Evolutionary conservation across 2,113 vertebrate species (phyloP).

Genomic region (zebrafish (Danio rerio)): GRCz12tu NC_133195.1:51450001-51450500

Average conservation of each 20-base stretch:
- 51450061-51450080: not conserved
- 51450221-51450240: not conserved
- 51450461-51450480: too few relatives aligned
- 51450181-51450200: too few relatives aligned
- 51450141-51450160: not conserved
- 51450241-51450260: not conserved
- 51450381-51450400: too few relatives aligned
- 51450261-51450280: not conserved
- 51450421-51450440: too few relatives aligned
- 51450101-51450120: conserved; percentile 6
- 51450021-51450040: not conserved
- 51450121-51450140: not conserved
- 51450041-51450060: not conserved
- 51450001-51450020: conserved; percentile 22
- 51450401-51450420: too few relatives aligned
- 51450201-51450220: too few relatives aligned
- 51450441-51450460: too few relatives aligned
- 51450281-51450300: not conserved
- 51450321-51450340: too few relatives aligned
- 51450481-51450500: too few relatives aligned
- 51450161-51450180: not conserved
- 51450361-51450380: too few relatives aligned
- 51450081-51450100: not conserved
- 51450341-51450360: too few relatives aligned
- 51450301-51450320: too few relatives aligned